Evolutionary conservation across 2,113 vertebrate species (phyloP).

Genomic region (Zapus hudsonius): DNA sequence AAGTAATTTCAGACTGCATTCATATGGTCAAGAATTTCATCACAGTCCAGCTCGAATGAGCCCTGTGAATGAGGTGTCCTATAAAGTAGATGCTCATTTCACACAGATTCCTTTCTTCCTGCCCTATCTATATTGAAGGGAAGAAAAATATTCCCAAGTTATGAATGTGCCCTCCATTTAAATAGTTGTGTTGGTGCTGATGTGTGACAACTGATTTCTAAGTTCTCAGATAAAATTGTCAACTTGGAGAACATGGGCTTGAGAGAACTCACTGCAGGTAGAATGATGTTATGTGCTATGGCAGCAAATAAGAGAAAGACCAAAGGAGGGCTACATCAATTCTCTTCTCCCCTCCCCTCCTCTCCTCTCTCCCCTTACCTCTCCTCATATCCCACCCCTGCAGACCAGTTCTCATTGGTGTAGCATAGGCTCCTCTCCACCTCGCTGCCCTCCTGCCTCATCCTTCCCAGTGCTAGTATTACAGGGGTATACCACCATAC

Average conservation of each 20-base stretch:
- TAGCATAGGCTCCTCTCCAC: too few relatives aligned
- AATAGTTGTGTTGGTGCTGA: not conserved
- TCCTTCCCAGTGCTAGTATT: not conserved
- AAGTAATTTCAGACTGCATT: constrained; percentile 44
- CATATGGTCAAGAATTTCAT: constrained; percentile 2
- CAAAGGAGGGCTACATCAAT: not conserved
- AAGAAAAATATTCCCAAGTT: not conserved
- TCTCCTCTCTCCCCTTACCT: too few relatives aligned
- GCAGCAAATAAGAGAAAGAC: not conserved
- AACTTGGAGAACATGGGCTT: not conserved
- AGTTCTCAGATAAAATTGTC: not conserved
- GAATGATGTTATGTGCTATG: not conserved
- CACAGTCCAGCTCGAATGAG: not conserved
- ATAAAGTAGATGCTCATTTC: not conserved
- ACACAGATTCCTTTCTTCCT: not conserved
- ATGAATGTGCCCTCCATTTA: not conserved
- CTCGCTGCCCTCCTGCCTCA: too few relatives aligned
- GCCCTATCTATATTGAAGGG: not conserved
- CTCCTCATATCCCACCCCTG: too few relatives aligned
- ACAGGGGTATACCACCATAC: not conserved
- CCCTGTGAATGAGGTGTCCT: not conserved
- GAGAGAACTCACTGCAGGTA: not conserved
- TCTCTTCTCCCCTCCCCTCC: not conserved
- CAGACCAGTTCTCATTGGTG: too few relatives aligned
- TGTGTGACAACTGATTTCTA: not conserved